Conservation (phyloP, 2,113 vertebrate genomes). For the Triplophysa dalaica region DNA sequence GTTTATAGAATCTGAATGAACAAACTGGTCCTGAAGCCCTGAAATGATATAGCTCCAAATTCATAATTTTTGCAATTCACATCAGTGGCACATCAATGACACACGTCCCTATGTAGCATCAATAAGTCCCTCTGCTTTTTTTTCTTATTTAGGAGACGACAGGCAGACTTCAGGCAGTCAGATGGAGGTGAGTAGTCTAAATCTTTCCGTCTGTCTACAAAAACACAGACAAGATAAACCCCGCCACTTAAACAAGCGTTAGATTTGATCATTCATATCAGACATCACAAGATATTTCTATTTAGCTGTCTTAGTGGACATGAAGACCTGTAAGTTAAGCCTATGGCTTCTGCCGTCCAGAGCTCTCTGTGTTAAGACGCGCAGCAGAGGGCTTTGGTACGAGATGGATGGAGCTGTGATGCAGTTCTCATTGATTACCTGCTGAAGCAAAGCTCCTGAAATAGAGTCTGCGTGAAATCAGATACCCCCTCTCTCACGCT, state of each 20-base stretch:
- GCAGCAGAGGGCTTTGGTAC: constrained; percentile 1
- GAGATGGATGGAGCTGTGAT: constrained; percentile 40
- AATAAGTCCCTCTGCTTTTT: not conserved
- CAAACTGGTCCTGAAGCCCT: not conserved
- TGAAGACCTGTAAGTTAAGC: not conserved
- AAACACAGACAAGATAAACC: not conserved
- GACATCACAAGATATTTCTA: constrained; percentile 14
- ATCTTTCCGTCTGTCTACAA: constrained; percentile 19
- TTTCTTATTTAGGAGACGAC: constrained; percentile 68
- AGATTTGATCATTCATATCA: constrained; percentile 21
- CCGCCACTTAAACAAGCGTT: constrained; percentile 18
- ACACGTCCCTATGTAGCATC: too few relatives aligned
- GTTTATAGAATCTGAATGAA: too few relatives aligned
- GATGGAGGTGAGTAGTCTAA: constrained; percentile 75
- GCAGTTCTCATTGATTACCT: constrained; percentile 52
- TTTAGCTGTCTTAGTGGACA: not conserved
- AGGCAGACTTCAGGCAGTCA: constrained; percentile 76
- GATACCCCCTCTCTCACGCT: constrained; percentile 49
- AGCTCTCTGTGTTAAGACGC: constrained; percentile 20
- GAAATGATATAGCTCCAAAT: not conserved
- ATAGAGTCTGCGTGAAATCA: constrained; percentile 50
- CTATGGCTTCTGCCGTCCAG: constrained; percentile 8
- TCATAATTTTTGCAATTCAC: not conserved
- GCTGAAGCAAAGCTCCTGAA: constrained; percentile 45
- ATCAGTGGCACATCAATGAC: too few relatives aligned